Base-by-base conservation (phyloP, 2,113 vertebrate genomes). In the Pleuronectes platessa region DNA sequence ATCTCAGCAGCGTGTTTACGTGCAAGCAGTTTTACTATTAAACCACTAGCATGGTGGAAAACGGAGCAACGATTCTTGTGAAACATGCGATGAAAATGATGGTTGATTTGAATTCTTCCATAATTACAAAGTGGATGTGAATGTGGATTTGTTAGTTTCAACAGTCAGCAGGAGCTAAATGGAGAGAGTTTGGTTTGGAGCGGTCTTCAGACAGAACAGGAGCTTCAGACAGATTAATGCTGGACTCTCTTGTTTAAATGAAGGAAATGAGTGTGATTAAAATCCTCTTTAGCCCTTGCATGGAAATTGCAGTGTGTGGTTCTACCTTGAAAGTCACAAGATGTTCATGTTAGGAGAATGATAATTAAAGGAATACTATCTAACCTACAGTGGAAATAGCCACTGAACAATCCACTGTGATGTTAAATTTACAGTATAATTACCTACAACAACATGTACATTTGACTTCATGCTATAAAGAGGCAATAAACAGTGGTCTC, bases 91-190 rank as follows among this genome's bases (percentile, higher is more conserved):
- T 76, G 42, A 79, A 89, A 69, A 82, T 80, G 75, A 88, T 81
- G 82, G 80, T 88, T 79, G 77, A 83, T 83, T 86, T 83, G 68
- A 83, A 63, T 82, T 79, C 31, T 75, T n/a, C 70, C 42, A 40
- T 86, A 79, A 88, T 86, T 75, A 54, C 54, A 23, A 54, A 13
- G 71, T 66, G 54, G 58, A 71, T 71, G 47, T 35, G 49, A 55
- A 67, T 68, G 47, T 35, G 49, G 51, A 67, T 76, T 81, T 76
- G 79, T 86, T 73, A 47, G 67, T 86, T 74, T 79, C 62, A 81
- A 74, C 35, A 59, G 54, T 61, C 49, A 53, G 56, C 18, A 47
- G 77, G 37, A 82, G 61, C 70, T 81, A n/a, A 81, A 81, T 14
- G 68, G 40, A 37, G 67, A 83, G 40, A 76, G 53, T 11, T 81